Evolutionary conservation across 1,140 invertebrate species (phyloP), one percentile per base, ranked within the genome.

Genomic region (Littorina saxatilis): DNA sequence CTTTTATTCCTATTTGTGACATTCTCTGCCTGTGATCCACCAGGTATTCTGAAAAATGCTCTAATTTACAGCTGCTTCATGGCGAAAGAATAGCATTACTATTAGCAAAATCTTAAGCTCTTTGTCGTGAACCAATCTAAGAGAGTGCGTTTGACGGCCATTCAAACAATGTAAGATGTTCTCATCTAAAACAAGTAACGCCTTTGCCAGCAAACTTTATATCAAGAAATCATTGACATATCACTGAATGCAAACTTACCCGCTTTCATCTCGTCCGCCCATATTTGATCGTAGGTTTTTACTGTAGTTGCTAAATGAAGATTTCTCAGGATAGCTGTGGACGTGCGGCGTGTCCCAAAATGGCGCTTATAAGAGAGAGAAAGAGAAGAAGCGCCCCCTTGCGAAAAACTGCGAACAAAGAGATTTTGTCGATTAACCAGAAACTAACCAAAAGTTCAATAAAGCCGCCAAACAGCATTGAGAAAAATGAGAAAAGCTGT

Each of bases 211-310:
- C 29, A n/a, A 75, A 32, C 27, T 1, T n/a, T 1, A 75, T 15
- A 1, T 1, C 29, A 32, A 68, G 35, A 32, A 20, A 0, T 35
- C 9, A 13, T 52, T 20, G 17, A 23, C 39, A 35, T 40, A 77
- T 1, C 3, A 2, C 1, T 35, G 23, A 39, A 39, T 63, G 43
- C 15, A 27, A 37, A 29, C 58, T 39, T 43, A 78, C 76, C 76
- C 76, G 13, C 39, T 2, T 66, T 78, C 76, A 63, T 78, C 76
- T 78, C 58, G 63, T 61, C 76, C 76, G 11, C 76, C 76, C 76
- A 78, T 78, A 23, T 43, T 78, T 20, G 9, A 15, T 11, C 29
- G 35, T 58, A 15, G 20, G n/a, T 52, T 3, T n/a, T 11, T 23
- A 37, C 20, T 13, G 20, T 15, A 29, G 23, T 13, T 27, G 2